Evolutionary conservation across 2,888 invertebrate genomes (phyloP).

Genomic region (Baronia brevicornis): DNA sequence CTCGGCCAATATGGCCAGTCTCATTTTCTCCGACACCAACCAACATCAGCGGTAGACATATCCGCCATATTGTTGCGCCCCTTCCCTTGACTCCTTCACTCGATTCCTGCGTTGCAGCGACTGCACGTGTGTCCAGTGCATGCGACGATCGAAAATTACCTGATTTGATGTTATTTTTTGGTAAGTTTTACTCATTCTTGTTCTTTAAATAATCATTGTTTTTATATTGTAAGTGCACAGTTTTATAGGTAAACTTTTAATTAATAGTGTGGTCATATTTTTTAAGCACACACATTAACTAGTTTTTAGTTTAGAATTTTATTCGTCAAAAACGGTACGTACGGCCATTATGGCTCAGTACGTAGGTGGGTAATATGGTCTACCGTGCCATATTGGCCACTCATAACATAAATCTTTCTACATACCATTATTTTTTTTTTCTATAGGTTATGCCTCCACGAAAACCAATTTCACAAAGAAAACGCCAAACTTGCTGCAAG

Average conservation of each 20-base stretch:
- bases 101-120: conserved; percentile 4
- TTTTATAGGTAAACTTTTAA: no score
- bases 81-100: conserved; percentile 2
- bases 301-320: no score
- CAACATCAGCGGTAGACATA: conserved; percentile 5
- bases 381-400: neutral
- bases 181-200: conserved; percentile 4
- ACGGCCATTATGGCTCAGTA: neutral
- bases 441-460: no score
- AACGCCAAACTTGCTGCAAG: conserved; percentile 14
- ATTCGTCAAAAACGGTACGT: no score
- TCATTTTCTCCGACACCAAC: conserved; percentile 2
- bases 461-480: conserved; percentile 14
- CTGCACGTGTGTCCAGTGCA: conserved; percentile 1
- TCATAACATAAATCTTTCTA: neutral
- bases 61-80: conserved; percentile 6
- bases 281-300: no score
- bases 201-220: conserved; percentile 1
- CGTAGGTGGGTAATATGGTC: neutral
- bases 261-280: no score
- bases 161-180: conserved; percentile 5
- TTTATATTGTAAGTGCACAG: no score
- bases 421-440: no score
- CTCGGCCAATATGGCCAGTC: conserved; percentile 5
- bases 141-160: conserved; percentile 7